Evolutionary conservation across 2,888 invertebrate genomes (phyloP), one percentile per base, ranked within the genome.

Genomic region (Drosophila nr. perissopoda): DNA sequence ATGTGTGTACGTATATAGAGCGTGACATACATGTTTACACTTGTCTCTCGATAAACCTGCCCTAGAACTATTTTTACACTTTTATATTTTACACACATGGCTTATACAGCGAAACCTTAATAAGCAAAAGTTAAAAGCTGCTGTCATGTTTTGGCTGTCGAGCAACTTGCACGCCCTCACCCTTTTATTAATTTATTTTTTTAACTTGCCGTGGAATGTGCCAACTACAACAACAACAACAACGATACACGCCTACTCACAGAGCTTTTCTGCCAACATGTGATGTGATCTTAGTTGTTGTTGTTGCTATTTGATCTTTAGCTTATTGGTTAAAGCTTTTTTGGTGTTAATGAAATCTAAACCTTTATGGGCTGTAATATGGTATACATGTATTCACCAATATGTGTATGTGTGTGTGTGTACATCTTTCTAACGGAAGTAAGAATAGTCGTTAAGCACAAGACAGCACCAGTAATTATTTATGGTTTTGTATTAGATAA

Each of bases 151-250:
- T 73, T 78, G 78, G 69, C 58, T 73, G 73, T 62, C 61, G 40
- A 68, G 65, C 75, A 70, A 69, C 78, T 73, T 69, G 59, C 57
- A 73, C 82, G 85, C 88, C 83, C 80, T 79, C 76, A 36, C 79
- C 74, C 80, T 72, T 69, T 76, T 57, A 36, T 33, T 11, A 6
- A 25, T 45, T 8, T 25, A 21, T 25, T 25, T 33, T 31, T 18
- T n/a, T 27, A 49, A 11, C 51, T 63, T 42, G 52, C 16, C 48
- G 48, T 69, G 65, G 72, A 75, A 67, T 75, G 62, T 68, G 58
- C 40, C 64, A 63, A 38, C 66, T 65, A 73, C 54, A 73, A 36
- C 42, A 62, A 60, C 49, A 52, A 59, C 36, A 34, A 38, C 31
- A 36, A 38, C 63, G 2, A 53, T 38, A 51, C 42, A 57, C 78